Base-by-base conservation (phyloP, 2,888 invertebrate species). In the Portevinia maculata region DNA sequence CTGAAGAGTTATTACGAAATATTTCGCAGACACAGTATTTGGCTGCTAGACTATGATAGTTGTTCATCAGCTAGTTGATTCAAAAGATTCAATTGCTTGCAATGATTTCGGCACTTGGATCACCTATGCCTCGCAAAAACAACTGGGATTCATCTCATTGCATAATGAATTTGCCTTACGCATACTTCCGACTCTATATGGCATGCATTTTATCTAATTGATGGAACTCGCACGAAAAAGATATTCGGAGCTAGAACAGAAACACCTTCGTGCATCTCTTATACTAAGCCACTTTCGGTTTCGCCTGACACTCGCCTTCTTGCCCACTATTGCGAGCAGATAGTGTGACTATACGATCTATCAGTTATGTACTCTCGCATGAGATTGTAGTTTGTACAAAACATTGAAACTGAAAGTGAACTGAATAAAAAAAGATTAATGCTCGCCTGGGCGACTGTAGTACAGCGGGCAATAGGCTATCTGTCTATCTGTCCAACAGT, bases 341-440 rank as follows among this genome's bases (percentile, higher is more conserved):
- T 79, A 69, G 21, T 75, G 64, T 79, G 75, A 75, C 75, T 73
- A 34, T 34, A 53, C 67, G 48, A 67, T 79, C 65, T 55, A 67
- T 73, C 67, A 41, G 64, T 50, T 62, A 79, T 39, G 41, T 79
- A 46, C 67, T 67, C 55, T 46, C 30, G 53, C 37, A 60, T 13
- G 39, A 70, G 71, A 78, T 83, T 44, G 48, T 73, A 30, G 60
- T 71, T 73, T 59, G 48, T 55, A 67, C 65, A 71, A 83, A 78
- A 71, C 78, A 83, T 78, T 83, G 78, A 83, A 83, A 83, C 67
- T 69, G 83, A 83, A 83, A 83, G 83, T 83, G 78, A 73, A 83
- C 73, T 73, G 60, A 78, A 67, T 74, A 79, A 69, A 79, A 79
- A 62, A 62, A 79, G 75, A 75, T 83, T 71, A 73, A 83, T 83